Conservation (phyloP, 2,888 invertebrate genomes). For the Platycheirus albimanus region DNA sequence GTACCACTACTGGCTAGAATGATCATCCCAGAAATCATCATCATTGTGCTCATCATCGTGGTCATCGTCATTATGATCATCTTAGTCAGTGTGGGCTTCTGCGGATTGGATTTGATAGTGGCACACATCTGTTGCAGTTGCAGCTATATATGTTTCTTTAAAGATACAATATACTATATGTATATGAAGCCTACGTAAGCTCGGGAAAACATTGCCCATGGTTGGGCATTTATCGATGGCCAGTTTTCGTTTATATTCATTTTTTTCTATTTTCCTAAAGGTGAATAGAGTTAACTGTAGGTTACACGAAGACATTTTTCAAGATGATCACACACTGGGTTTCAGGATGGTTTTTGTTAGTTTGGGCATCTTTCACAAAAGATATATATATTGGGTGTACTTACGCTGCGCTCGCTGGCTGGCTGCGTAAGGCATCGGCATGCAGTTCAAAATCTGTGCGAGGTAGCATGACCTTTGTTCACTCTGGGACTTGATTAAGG, state of each 20-base stretch:
- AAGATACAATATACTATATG: background rate
- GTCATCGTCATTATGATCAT: constrained; percentile 20
- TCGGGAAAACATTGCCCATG: constrained; percentile 53
- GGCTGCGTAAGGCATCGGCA: too few relatives aligned
- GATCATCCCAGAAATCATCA: constrained; percentile 27
- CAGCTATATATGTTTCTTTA: background rate
- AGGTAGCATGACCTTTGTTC: constrained; percentile 42
- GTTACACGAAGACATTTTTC: constrained; percentile 70
- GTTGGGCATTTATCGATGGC: constrained; percentile 68
- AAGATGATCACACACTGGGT: constrained; percentile 61
- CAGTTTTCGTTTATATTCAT: constrained; percentile 65
- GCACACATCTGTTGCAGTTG: constrained; percentile 48
- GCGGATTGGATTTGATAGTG: constrained; percentile 39
- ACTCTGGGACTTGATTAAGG: constrained; percentile 34
- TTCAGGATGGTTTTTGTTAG: constrained; percentile 6
- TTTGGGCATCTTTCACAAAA: constrained; percentile 4
- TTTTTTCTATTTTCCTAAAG: constrained; percentile 37
- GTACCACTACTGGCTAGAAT: constrained; percentile 25
- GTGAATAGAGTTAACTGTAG: constrained; percentile 69
- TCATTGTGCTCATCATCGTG: constrained; percentile 16
- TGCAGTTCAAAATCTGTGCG: constrained; percentile 63
- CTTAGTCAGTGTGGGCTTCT: constrained; percentile 60
- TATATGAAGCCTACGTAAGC: constrained; percentile 49
- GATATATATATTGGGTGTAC: constrained; percentile 42
- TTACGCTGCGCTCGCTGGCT: too few relatives aligned